Conservation (phyloP, 2,797 vertebrate genomes). For the Channallabes apus region DNA sequence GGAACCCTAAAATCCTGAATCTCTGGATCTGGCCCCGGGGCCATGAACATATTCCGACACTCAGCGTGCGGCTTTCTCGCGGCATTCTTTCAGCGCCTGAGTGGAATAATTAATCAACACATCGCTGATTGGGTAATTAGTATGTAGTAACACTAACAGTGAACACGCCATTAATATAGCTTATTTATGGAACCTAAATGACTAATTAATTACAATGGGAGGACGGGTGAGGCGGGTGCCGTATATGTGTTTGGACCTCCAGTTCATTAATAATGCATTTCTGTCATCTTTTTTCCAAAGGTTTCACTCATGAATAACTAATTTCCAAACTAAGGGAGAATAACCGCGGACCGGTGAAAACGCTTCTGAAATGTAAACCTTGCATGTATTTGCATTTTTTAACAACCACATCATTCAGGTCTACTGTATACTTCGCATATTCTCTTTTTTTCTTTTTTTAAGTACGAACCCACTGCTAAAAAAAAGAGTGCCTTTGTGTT, state of each 20-base stretch:
- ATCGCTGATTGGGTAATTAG: slow-evolving; percentile 70
- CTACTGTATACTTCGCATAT: slow-evolving; percentile 22
- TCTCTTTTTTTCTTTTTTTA: slow-evolving; percentile 31
- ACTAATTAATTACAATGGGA: slow-evolving; percentile 68
- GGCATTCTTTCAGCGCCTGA: slow-evolving; percentile 28
- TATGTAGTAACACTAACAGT: slow-evolving; percentile 65
- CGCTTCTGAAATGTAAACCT: slow-evolving; percentile 60
- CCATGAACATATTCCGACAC: slow-evolving; percentile 8
- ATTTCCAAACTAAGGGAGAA: slow-evolving; percentile 52
- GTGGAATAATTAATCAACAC: slow-evolving; percentile 65
- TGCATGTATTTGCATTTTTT: slow-evolving; percentile 56
- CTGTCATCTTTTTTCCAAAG: slow-evolving; percentile 63
- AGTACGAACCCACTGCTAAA: slow-evolving; percentile 6
- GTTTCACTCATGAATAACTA: slow-evolving; percentile 63
- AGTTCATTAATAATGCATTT: slow-evolving; percentile 69
- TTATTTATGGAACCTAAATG: slow-evolving; percentile 72
- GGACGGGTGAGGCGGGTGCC: slow-evolving; percentile 61
- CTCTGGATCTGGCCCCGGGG: background rate
- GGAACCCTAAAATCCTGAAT: background rate
- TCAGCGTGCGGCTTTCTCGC: slow-evolving; percentile 27
- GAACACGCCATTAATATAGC: slow-evolving; percentile 71
- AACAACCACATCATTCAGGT: slow-evolving; percentile 35
- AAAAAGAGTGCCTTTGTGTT: slow-evolving; percentile 34
- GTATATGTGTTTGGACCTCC: slow-evolving; percentile 61
- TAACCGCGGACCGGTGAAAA: slow-evolving; percentile 48